Evolutionary conservation across 2,113 vertebrate genomes (phyloP), one percentile per base, ranked within the genome.

Genomic region (Periophthalmus modestus): DNA sequence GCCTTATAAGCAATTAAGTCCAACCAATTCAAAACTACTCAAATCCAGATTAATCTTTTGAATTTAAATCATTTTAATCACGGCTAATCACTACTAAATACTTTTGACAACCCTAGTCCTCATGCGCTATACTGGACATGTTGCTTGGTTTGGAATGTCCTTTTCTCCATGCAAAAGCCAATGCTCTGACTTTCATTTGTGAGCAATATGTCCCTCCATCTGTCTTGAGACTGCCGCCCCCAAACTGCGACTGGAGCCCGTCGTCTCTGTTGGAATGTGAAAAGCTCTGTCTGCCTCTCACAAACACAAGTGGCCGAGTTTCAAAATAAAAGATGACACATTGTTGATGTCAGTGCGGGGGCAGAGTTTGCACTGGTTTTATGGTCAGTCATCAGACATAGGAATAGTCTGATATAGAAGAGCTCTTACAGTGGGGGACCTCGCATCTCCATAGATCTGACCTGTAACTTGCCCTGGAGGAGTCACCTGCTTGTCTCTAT

Each of bases 181-280:
- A 81, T 78, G 68, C 79, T 65, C 83, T 87, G 78, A 86, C 86
- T 87, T 85, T 84, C 83, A 87, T 90, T 86, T 88, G 69, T 79
- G 79, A 75, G 85, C 89, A 90, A 85, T 91, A 91, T 90, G 91
- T 77, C 79, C 54, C 59, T 89, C 89, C 89, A 90, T 92, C 91
- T 92, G 91, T 83, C 86, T 87, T 2, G 21, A 73, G 82, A 74
- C 72, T 68, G 78, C 71, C 77, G 79, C 87, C 88, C 70, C 83
- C 75, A 24, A 75, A 81, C 86, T 14, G 65, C 78, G 68, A 72
- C 68, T 73, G 58, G 69, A 57, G 71, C 46, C 0, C 65, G 66
- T 74, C 74, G 66, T 74, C 76, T 75, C 78, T 82, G 82, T 72
- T 81, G 78, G 74, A 77, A 76, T 33, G 39, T 71, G 47, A 21